Conservation (phyloP, 2,113 vertebrate genomes). For the Leucoraja erinaceus region DNA sequence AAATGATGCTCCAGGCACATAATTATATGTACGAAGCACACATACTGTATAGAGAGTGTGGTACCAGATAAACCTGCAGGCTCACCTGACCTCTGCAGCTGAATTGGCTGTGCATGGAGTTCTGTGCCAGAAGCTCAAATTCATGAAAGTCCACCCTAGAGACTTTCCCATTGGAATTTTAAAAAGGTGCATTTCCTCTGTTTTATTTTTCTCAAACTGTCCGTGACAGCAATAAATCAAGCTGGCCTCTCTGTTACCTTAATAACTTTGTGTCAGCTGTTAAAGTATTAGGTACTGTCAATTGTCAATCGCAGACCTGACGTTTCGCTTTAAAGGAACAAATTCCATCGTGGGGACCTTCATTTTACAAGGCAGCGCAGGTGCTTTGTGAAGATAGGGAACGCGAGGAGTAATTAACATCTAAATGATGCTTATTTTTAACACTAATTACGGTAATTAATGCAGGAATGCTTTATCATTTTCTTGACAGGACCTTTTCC, state of each 20-base stretch:
- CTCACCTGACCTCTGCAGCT: not conserved
- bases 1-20: not conserved
- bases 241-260: not conserved
- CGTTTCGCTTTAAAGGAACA: not conserved
- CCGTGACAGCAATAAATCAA: not conserved
- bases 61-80: not conserved
- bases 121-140: not conserved
- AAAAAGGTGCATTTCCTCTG: not conserved
- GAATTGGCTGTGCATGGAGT: not conserved
- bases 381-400: constrained; percentile 26
- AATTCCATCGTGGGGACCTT: constrained; percentile 12
- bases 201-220: too few relatives aligned
- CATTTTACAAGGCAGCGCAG: constrained; percentile 29
- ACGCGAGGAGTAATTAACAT: constrained; percentile 35
- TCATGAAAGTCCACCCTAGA: constrained; percentile 8
- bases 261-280: not conserved
- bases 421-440: constrained; percentile 38
- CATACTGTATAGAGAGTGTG: not conserved
- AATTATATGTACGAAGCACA: not conserved
- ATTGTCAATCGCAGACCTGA: not conserved
- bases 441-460: constrained; percentile 38
- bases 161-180: not conserved
- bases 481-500: constrained; percentile 34
- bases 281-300: not conserved
- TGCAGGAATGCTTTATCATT: constrained; percentile 37